Base-by-base conservation (phyloP, 2,888 invertebrate genomes). In the Limnephilus rhombicus region DNA sequence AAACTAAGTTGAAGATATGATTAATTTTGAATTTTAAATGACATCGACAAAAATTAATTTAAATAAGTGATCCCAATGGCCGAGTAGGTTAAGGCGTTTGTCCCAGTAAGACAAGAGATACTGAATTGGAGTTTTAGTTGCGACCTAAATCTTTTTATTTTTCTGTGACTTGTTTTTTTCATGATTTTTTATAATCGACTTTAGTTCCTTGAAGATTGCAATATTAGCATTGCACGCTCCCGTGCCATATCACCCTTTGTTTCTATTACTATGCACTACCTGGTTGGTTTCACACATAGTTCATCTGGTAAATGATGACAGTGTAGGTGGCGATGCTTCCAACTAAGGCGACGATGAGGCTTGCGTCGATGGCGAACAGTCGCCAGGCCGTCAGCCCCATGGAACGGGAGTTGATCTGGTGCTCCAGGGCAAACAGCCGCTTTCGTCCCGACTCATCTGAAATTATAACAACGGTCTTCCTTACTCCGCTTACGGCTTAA, bases 291-390 rank as follows among this genome's bases (percentile, higher is more conserved):
- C 45, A 45, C 45, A 12, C 12, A 34, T 37, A 34, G 15, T 68
- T 80, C 12, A 89, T 18, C 80, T 45, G 45, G 2, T 45, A 41
- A 2, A 89, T 80, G 41, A 81, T 89, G 41, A 89, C 41, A 15
- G 81, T 41, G 81, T 89, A 89, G 18, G 89, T 80, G 11, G 80
- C 34, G 37, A 89, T 80, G 68, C n/a, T 68, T 24, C 68, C 68
- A 24, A n/a, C 2, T 18, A 68, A 68, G 68, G 24, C 24, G n/a
- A 12, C 24, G 18, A 81, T 41, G 24, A 89, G 49, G 37, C 41
- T 80, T 12, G n/a, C n/a, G 29, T 89, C 81, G 29, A 89, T 31
- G 34, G 34, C 3, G 2, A 89, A 89, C n/a, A 89, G 41, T 18
- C n/a, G 24, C 37, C 34, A 89, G 41, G 80, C 80, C 24, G n/a